A percentile compares a stretch with the other conserved stretches of the same genome.
Evolutionary conservation across 2,113 vertebrate genomes (phyloP).

Genomic region (Pardalotus punctatus): DNA sequence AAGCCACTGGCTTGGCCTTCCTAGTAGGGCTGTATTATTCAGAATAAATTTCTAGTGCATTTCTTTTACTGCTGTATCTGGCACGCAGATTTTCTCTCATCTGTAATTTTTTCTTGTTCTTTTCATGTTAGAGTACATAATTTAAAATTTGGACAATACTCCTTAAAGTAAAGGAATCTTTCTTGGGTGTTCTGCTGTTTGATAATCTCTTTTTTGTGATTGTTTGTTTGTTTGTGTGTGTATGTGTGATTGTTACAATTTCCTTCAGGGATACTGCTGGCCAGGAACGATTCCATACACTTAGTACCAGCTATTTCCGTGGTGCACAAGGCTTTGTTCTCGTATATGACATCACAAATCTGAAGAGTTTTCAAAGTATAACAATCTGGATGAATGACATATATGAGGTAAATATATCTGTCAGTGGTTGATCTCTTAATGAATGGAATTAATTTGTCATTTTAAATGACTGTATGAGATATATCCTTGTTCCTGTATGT

Average conservation of each 20-base stretch:
- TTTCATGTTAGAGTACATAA: background rate
- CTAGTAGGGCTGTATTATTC: background rate
- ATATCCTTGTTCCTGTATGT: background rate
- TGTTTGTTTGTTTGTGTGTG: background rate
- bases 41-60: background rate
- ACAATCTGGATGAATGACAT: slow-evolving; percentile 72
- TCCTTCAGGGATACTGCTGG: slow-evolving; percentile 76
- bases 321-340: slow-evolving; percentile 75
- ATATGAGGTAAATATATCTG: slow-evolving; percentile 64
- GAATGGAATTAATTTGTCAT: background rate
- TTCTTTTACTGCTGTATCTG: background rate
- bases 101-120: background rate
- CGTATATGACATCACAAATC: slow-evolving; percentile 74
- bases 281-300: slow-evolving; percentile 73
- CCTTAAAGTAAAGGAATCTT: background rate
- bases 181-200: background rate
- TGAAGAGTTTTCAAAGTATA: slow-evolving; percentile 64
- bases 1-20: background rate
- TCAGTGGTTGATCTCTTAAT: background rate
- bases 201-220: background rate
- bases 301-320: slow-evolving; percentile 75
- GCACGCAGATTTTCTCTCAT: background rate
- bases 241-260: background rate
- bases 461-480: background rate
- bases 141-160: background rate